Conservation (phyloP, 2,888 invertebrate species). For the Anarsia innoxiella region DNA sequence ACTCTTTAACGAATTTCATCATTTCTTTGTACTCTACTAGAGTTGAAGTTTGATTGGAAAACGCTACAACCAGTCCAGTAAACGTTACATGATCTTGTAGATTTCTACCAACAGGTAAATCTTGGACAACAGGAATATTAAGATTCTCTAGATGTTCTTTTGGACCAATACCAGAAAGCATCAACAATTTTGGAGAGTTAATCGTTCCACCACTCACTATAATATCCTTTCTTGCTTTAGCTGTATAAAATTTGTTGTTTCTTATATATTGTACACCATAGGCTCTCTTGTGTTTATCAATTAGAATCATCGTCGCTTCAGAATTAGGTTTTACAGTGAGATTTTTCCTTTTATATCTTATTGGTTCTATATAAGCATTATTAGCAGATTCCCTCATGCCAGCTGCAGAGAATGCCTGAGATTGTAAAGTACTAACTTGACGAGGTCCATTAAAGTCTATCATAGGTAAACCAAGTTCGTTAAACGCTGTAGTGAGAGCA, state of each 20-base stretch:
- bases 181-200: constrained; percentile 46
- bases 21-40: constrained; percentile 44
- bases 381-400: constrained; percentile 78
- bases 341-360: constrained; percentile 69
- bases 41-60: constrained; percentile 69
- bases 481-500: constrained; percentile 71
- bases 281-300: constrained; percentile 56
- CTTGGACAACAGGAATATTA: constrained; percentile 34
- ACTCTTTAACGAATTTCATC: constrained; percentile 45
- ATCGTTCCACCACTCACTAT: constrained; percentile 47
- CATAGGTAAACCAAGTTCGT: constrained; percentile 73
- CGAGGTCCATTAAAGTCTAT: constrained; percentile 70
- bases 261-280: constrained; percentile 40
- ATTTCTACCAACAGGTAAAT: constrained; percentile 53
- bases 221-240: constrained; percentile 46
- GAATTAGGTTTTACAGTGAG: constrained; percentile 65
- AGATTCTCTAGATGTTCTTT: constrained; percentile 35
- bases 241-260: constrained; percentile 28
- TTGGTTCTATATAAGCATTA: constrained; percentile 78
- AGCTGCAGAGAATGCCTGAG: constrained; percentile 70
- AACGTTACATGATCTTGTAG: constrained; percentile 59
- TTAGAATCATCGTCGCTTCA: constrained; percentile 70
- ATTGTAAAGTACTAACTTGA: constrained; percentile 73
- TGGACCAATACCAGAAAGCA: constrained; percentile 57
- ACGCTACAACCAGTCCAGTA: constrained; percentile 60